Percentiles rank a stretch among this genome's conserved stretches.
phyloP scores from a whole-genome alignment of 2,888 invertebrate genomes.

The Cosmia trapezina region DNA sequence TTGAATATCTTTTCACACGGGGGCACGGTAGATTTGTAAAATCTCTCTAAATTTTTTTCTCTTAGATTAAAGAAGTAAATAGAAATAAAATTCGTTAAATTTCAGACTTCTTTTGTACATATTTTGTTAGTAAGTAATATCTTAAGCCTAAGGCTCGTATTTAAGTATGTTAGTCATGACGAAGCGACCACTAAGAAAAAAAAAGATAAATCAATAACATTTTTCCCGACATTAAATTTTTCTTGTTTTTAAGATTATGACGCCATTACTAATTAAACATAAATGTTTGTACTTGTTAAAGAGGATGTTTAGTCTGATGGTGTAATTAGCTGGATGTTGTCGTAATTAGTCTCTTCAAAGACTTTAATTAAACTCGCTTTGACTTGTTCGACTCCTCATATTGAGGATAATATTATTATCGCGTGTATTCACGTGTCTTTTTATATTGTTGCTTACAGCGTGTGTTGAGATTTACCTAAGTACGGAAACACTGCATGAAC shows the following conservation, averaged over 20 bases:
- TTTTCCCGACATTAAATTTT: neutral
- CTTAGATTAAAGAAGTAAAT: neutral
- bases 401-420: slow-evolving; percentile 2
- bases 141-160: neutral
- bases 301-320: slow-evolving; percentile 14
- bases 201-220: neutral
- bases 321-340: slow-evolving; percentile 24
- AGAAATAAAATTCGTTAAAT: too few species aligned
- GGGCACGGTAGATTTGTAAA: neutral
- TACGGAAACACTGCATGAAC: neutral
- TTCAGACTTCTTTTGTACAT: neutral
- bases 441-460: too few species aligned
- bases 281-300: slow-evolving; percentile 10
- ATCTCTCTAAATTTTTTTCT: neutral
- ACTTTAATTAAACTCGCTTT: slow-evolving; percentile 27
- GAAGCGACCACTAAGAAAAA: neutral
- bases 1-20: neutral
- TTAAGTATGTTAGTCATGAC: neutral
- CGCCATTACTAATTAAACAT: neutral
- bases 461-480: neutral
- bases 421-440: neutral
- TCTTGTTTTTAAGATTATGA: slow-evolving; percentile 2
- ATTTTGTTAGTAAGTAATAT: neutral
- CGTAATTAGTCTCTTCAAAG: slow-evolving; percentile 31
- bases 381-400: slow-evolving; percentile 14